These are phyloP conservation scores for Gerosis bhagava DNA, from an alignment of 2,888 invertebrate species.

Conservation along the genomic window DNA sequence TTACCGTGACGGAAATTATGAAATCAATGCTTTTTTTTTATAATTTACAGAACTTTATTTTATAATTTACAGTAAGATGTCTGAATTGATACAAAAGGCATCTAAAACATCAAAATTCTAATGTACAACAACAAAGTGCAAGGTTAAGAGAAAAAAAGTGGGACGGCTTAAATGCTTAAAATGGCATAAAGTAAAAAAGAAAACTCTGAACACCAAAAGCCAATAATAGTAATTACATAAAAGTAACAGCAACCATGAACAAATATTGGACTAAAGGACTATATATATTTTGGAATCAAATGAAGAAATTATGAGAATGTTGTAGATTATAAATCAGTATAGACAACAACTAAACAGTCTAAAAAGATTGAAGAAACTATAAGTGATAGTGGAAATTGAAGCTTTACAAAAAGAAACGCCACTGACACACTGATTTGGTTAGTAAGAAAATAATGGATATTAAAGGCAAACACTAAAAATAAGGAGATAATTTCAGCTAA, in stretches of 20 bases:
- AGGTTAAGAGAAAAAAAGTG: slow-evolving; percentile 14
- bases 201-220: slow-evolving; percentile 25
- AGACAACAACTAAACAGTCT: slow-evolving; percentile 18
- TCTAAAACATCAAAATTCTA: slow-evolving; percentile 22
- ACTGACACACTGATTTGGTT: slow-evolving; percentile 26
- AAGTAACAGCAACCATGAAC: no score
- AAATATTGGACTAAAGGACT: no score
- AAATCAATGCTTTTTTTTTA: no score
- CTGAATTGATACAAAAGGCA: slow-evolving; percentile 19
- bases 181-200: slow-evolving; percentile 3
- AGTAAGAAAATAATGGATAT: slow-evolving; percentile 16
- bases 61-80: slow-evolving; percentile 32
- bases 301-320: slow-evolving; percentile 6
- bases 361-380: no score
- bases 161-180: not conserved
- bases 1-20: not conserved
- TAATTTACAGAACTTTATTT: no score
- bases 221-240: no score
- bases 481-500: slow-evolving; percentile 40
- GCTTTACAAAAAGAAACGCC: slow-evolving; percentile 15
- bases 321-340: not conserved
- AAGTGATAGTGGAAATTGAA: slow-evolving; percentile 16
- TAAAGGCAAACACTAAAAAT: slow-evolving; percentile 37
- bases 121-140: slow-evolving; percentile 20
- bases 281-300: no score